These are phyloP conservation scores for Ailurus styani DNA, from an alignment of 2,113 vertebrate genomes.

Conservation along the genomic window DNA sequence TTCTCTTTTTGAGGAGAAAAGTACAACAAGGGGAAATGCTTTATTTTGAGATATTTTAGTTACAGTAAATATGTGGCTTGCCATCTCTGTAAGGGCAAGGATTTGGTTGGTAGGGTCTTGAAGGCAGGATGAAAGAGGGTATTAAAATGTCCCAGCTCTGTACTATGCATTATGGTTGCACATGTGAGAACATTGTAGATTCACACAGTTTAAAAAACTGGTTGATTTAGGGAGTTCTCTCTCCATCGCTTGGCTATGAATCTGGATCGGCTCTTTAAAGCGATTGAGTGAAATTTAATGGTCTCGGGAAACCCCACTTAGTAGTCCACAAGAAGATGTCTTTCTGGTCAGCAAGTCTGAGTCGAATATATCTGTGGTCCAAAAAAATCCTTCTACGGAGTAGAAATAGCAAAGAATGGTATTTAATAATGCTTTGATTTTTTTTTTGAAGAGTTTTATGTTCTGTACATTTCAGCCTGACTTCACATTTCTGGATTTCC, in stretches of 20 bases:
- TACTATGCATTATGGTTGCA: background rate
- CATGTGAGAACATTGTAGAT: background rate
- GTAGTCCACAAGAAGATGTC: background rate
- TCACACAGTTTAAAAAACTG: background rate
- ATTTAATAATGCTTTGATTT: conserved; percentile 33
- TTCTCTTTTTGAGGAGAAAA: background rate
- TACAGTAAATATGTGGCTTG: background rate
- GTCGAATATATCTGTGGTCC: background rate
- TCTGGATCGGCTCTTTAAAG: conserved; percentile 5
- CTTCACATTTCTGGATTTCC: background rate
- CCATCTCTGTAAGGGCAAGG: background rate
- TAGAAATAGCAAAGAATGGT: conserved; percentile 1
- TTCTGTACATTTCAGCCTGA: background rate
- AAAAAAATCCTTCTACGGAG: conserved; percentile 29
- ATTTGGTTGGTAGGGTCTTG: background rate
- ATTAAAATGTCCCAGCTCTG: fast-evolving
- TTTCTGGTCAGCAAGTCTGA: background rate
- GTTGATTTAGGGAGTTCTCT: background rate
- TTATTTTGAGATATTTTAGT: background rate
- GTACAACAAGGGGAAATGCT: background rate
- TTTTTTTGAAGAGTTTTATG: background rate
- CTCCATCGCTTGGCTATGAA: background rate
- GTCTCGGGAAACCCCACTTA: background rate
- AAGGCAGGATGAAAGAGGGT: background rate
- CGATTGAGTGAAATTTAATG: background rate